Evolutionary conservation across 2,888 invertebrate genomes (phyloP).

Genomic region (Erpobdella octoculata): DNA sequence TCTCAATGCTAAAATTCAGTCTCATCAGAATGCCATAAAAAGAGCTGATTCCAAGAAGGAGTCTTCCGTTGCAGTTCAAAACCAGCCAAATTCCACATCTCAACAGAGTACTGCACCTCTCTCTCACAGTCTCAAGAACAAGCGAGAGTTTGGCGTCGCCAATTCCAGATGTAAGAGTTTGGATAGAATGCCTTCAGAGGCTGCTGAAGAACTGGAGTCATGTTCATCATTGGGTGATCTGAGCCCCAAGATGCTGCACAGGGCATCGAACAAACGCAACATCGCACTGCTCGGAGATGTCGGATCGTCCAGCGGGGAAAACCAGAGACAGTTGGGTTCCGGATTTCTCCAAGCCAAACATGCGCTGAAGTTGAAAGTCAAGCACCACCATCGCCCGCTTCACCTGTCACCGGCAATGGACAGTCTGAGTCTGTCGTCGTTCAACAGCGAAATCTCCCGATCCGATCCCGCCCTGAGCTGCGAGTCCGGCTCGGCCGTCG

Average conservation of each 20-base stretch:
- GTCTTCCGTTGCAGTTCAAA: background rate
- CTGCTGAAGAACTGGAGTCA: background rate
- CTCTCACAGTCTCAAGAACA: background rate
- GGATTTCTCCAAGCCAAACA: background rate
- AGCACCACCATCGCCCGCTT: background rate
- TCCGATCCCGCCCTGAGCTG: slow-evolving; percentile 48
- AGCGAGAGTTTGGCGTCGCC: background rate
- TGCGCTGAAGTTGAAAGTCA: background rate
- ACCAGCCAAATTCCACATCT: background rate
- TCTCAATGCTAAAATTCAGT: background rate
- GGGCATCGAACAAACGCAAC: slow-evolving; percentile 9
- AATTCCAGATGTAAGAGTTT: slow-evolving; percentile 3
- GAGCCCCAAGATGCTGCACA: slow-evolving; percentile 21
- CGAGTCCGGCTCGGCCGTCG: slow-evolving; percentile 56
- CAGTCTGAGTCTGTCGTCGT: slow-evolving; percentile 48
- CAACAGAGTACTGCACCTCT: background rate
- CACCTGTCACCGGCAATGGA: slow-evolving; percentile 37
- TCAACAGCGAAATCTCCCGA: slow-evolving; percentile 50
- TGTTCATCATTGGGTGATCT: background rate
- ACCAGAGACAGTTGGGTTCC: background rate
- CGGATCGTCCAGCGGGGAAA: background rate
- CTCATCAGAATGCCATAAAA: background rate
- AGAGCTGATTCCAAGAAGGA: background rate
- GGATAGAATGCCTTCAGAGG: background rate
- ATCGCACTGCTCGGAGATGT: background rate